These are phyloP conservation scores for Melierax canorus DNA, from an alignment of 2,113 vertebrate genomes.

Conservation along the genomic window DNA sequence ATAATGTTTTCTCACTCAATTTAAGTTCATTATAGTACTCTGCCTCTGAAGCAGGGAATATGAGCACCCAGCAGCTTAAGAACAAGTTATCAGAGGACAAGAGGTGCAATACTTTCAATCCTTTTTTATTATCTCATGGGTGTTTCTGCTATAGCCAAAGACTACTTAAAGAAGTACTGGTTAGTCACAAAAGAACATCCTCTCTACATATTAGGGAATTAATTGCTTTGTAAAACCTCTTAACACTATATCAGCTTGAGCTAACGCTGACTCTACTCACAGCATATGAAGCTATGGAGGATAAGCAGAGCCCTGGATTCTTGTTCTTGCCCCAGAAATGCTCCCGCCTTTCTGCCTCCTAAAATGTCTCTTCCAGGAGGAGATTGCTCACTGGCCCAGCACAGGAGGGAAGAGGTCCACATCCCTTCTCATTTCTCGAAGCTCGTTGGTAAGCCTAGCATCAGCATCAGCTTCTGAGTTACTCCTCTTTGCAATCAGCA, in stretches of 20 bases:
- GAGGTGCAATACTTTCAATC: background rate
- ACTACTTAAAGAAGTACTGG: background rate
- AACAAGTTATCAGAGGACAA: background rate
- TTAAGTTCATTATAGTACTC: background rate
- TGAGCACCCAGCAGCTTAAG: background rate
- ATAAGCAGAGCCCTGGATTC: background rate
- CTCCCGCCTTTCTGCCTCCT: background rate
- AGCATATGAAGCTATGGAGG: background rate
- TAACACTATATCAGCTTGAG: background rate
- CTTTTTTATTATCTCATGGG: background rate
- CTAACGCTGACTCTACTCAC: background rate
- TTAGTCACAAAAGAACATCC: background rate
- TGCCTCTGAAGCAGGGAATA: background rate
- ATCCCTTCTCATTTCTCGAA: background rate
- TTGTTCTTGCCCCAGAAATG: background rate
- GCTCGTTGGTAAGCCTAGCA: background rate
- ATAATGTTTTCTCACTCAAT: background rate
- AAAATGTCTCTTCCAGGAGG: background rate
- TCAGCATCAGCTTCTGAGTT: background rate
- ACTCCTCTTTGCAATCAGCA: background rate
- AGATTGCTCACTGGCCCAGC: background rate
- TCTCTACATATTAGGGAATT: background rate
- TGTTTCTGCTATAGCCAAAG: background rate
- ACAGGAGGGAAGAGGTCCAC: background rate
- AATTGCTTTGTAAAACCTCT: background rate